These are phyloP conservation scores for Rhodeus uyekii DNA, from an alignment of 2,797 vertebrate species.

Conservation along the genomic window DNA sequence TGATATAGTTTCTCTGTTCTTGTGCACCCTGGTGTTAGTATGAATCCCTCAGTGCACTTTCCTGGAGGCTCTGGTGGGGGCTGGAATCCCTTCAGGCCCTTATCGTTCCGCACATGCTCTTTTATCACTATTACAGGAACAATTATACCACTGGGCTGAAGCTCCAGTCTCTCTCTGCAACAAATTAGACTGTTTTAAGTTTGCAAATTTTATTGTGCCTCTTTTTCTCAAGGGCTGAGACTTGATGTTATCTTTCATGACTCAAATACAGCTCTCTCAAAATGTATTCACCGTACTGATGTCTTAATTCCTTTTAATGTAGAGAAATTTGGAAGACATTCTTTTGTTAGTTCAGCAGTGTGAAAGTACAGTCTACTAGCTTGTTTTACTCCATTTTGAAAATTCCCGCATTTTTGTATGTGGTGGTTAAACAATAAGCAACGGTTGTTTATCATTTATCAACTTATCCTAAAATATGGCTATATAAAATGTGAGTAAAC, in stretches of 20 bases:
- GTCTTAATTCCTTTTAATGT: background rate
- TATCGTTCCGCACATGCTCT: background rate
- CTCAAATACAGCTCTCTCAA: slow-evolving; percentile 1
- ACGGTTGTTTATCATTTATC: background rate
- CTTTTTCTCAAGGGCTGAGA: slow-evolving; percentile 46
- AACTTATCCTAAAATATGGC: too few species aligned
- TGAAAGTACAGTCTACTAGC: background rate
- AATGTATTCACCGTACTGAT: background rate
- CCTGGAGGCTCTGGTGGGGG: slow-evolving; percentile 9
- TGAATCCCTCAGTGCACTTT: slow-evolving; percentile 2
- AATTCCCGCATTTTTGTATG: too few species aligned
- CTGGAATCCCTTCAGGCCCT: slow-evolving; percentile 45
- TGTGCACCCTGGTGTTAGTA: slow-evolving; percentile 11
- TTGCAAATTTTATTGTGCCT: background rate
- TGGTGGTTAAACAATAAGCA: background rate
- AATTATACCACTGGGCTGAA: slow-evolving; percentile 79
- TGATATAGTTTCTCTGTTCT: background rate
- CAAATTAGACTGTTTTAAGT: slow-evolving; percentile 17
- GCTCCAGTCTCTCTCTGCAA: slow-evolving; percentile 56
- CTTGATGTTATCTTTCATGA: slow-evolving; percentile 33
- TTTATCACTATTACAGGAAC: slow-evolving; percentile 27
- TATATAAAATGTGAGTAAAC: background rate
- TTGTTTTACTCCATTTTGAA: background rate
- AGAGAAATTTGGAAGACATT: background rate
- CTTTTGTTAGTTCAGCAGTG: background rate